Conservation (phyloP, 2,797 vertebrate species). For the Todus mexicanus region DNA sequence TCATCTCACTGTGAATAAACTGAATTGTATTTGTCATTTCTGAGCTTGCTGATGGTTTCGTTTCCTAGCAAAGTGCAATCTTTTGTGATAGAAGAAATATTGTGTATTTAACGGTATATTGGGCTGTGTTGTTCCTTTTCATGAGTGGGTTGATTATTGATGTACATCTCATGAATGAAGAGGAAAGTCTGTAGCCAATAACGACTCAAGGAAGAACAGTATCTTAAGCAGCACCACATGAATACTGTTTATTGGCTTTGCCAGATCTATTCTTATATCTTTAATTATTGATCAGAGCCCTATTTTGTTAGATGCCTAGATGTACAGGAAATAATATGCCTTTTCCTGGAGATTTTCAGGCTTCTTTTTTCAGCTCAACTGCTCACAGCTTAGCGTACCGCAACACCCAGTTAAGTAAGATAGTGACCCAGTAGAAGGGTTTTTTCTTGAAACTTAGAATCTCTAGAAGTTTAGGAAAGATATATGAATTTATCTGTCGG, state of each 20-base stretch:
- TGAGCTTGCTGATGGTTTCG: background rate
- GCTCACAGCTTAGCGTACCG: background rate
- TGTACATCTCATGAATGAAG: background rate
- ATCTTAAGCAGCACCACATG: background rate
- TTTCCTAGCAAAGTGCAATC: background rate
- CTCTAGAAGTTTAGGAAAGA: background rate
- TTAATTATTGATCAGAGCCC: background rate
- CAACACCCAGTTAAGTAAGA: background rate
- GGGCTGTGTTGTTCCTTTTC: background rate
- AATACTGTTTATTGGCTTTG: background rate
- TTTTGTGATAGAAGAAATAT: background rate
- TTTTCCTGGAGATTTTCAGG: background rate
- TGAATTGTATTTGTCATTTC: constrained; percentile 43
- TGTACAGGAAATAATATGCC: background rate
- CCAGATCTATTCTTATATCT: background rate
- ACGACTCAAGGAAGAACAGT: background rate
- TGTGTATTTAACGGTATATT: background rate
- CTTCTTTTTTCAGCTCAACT: background rate
- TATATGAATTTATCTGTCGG: background rate
- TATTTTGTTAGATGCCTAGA: background rate
- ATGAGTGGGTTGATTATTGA: background rate
- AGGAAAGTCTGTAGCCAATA: background rate
- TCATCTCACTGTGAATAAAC: constrained; percentile 43
- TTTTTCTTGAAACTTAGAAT: background rate
- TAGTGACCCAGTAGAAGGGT: background rate